These are phyloP conservation scores for Carapus acus DNA, from an alignment of 2,797 vertebrate genomes.

Conservation along the genomic window DNA sequence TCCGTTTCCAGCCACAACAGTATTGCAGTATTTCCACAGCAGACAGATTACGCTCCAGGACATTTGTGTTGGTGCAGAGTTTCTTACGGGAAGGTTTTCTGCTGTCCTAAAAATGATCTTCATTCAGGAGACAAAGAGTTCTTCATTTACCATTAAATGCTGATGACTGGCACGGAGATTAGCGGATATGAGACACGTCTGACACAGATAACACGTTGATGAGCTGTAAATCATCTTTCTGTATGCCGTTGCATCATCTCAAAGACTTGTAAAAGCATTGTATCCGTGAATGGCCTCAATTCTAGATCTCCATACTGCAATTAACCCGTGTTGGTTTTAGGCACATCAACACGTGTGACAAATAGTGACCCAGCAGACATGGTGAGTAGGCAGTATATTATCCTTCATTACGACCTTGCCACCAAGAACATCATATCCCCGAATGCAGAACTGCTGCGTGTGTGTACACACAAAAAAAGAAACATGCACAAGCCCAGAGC, in stretches of 20 bases:
- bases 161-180: slow-evolving; percentile 35
- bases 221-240: slow-evolving; percentile 7
- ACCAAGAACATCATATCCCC: too few relatives aligned
- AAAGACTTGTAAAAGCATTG: slow-evolving; percentile 1
- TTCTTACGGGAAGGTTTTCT: slow-evolving; percentile 48
- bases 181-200: slow-evolving; percentile 12
- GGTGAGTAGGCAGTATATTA: too few relatives aligned
- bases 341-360: neutral
- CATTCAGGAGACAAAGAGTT: slow-evolving; percentile 49
- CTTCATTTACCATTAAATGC: slow-evolving; percentile 29
- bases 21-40: slow-evolving; percentile 54
- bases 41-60: slow-evolving; percentile 55
- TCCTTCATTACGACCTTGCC: too few relatives aligned
- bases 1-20: slow-evolving; percentile 39
- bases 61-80: slow-evolving; percentile 55
- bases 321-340: neutral
- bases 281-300: neutral
- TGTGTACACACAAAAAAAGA: slow-evolving; percentile 9
- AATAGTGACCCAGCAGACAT: neutral
- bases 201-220: slow-evolving; percentile 15
- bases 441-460: too few relatives aligned
- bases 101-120: slow-evolving; percentile 51
- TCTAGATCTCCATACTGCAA: neutral
- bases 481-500: slow-evolving; percentile 10
- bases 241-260: slow-evolving; percentile 2